Evolutionary conservation across 2,797 vertebrate genomes (phyloP).

Genomic region (Poliocrania exsul): DNA sequence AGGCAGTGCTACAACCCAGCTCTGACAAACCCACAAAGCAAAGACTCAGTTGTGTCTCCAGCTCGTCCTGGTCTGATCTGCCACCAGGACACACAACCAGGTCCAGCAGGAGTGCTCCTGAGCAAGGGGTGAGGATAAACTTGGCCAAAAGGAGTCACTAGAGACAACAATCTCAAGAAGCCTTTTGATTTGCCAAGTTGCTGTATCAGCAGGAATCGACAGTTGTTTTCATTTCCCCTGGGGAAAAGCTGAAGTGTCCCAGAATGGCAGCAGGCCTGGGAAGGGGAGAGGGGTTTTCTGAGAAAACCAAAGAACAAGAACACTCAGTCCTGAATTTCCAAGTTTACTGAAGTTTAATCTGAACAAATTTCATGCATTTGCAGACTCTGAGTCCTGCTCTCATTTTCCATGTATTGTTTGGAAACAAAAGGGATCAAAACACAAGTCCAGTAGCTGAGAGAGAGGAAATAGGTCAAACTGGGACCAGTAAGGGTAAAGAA

Average conservation of each 20-base stretch:
- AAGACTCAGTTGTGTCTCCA: neutral
- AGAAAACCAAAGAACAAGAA: neutral
- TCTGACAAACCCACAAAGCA: neutral
- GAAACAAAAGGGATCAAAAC: neutral
- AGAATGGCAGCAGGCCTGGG: neutral
- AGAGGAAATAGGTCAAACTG: neutral
- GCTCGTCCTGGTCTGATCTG: neutral
- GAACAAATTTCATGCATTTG: neutral
- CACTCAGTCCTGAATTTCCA: neutral
- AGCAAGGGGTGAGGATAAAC: neutral
- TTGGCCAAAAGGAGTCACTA: neutral
- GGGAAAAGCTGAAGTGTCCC: neutral
- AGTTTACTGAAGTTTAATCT: neutral
- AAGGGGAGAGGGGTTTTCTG: neutral
- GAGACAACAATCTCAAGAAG: neutral
- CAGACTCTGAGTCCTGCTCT: neutral
- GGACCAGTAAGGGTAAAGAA: neutral
- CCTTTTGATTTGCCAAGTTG: neutral
- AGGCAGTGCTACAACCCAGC: neutral
- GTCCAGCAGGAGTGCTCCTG: neutral
- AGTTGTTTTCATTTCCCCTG: neutral
- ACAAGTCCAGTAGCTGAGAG: neutral
- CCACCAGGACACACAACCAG: fast-evolving
- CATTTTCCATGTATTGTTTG: neutral
- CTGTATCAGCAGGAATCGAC: neutral